Evolutionary conservation across 2,113 vertebrate species (phyloP).

Genomic region (Eulemur macaco): DNA sequence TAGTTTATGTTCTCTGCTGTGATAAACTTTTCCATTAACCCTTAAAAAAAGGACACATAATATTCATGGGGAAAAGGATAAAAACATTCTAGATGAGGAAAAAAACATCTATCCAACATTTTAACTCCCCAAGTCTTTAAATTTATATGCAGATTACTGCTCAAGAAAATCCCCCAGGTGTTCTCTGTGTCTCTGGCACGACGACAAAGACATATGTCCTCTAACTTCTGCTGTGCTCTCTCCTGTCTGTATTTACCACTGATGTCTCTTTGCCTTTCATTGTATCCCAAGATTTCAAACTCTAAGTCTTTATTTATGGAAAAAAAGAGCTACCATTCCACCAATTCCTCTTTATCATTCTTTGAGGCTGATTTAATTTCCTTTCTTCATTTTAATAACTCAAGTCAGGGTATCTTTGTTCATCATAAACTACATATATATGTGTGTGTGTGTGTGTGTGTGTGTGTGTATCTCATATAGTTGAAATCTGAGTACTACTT

Average conservation of each 20-base stretch:
- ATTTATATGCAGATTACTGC: constrained; percentile 66
- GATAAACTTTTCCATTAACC: constrained; percentile 42
- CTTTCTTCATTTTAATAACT: constrained; percentile 42
- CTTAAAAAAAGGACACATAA: constrained; percentile 48
- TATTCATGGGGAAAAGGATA: background rate
- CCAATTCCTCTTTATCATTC: constrained; percentile 71
- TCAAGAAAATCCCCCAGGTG: constrained; percentile 61
- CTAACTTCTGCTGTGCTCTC: constrained; percentile 37
- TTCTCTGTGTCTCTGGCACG: constrained; percentile 71
- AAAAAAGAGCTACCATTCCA: constrained; percentile 63
- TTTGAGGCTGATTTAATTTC: constrained; percentile 67
- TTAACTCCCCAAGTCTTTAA: background rate
- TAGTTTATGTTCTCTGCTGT: background rate
- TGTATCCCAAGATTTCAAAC: constrained; percentile 73
- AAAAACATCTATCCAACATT: constrained; percentile 38
- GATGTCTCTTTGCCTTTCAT: constrained; percentile 67
- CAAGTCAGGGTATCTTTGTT: background rate
- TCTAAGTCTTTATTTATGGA: constrained; percentile 56
- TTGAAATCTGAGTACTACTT: constrained; percentile 59
- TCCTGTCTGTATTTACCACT: constrained; percentile 51
- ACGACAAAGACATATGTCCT: constrained; percentile 51
- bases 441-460: background rate
- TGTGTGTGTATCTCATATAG: background rate
- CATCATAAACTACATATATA: background rate
- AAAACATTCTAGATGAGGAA: constrained; percentile 32